These are phyloP conservation scores for Papilio elwesi DNA, from an alignment of 2,888 invertebrate species.

Conservation along the genomic window DNA sequence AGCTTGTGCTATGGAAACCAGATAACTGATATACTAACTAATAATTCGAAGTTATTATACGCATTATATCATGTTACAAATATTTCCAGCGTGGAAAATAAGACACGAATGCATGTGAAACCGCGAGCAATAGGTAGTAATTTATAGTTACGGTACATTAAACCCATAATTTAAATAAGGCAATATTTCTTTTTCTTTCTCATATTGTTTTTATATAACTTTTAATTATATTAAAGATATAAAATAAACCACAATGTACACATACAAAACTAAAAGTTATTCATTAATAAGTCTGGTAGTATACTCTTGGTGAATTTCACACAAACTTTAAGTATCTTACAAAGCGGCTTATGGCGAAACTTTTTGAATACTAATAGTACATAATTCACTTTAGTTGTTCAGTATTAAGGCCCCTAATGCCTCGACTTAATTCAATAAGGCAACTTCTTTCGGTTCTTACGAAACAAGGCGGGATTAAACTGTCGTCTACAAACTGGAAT, in stretches of 20 bases:
- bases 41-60: too few relatives aligned
- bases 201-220: too few relatives aligned
- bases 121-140: too few relatives aligned
- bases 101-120: too few relatives aligned
- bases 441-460: slow-evolving; percentile 36
- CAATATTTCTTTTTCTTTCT: too few relatives aligned
- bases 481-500: slow-evolving; percentile 39
- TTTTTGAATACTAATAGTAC: slow-evolving; percentile 39
- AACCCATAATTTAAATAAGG: too few relatives aligned
- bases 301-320: slow-evolving; percentile 23
- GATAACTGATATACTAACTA: too few relatives aligned
- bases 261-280: background rate
- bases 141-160: too few relatives aligned
- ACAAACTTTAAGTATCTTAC: slow-evolving; percentile 31
- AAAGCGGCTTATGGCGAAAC: slow-evolving; percentile 33
- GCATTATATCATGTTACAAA: too few relatives aligned
- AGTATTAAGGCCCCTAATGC: slow-evolving; percentile 35
- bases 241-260: background rate
- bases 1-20: too few relatives aligned
- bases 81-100: too few relatives aligned
- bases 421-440: slow-evolving; percentile 39
- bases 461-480: slow-evolving; percentile 36
- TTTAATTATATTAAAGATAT: background rate
- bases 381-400: slow-evolving; percentile 38
- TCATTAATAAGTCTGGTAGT: slow-evolving; percentile 24